A percentile compares a stretch with the other conserved stretches of the same genome.
phyloP scores from a whole-genome alignment of 2,797 vertebrate species.

The Apodemus agrarius region DNA sequence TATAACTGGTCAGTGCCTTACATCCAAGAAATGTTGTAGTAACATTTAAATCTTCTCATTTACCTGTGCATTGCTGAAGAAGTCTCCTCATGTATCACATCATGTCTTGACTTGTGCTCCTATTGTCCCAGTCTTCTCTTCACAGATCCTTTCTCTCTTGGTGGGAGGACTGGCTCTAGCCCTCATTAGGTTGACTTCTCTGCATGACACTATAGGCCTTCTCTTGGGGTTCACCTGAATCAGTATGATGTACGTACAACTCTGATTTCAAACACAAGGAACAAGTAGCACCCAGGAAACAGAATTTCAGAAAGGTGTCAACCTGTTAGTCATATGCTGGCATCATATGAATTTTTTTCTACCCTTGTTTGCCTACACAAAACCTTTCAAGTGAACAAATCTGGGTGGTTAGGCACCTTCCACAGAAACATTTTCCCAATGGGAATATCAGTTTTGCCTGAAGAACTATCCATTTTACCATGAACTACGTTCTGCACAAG shows the following conservation, averaged over 20 bases:
- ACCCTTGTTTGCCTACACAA: background rate
- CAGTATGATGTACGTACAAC: background rate
- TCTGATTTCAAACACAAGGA: background rate
- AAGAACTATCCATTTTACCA: constrained; percentile 14
- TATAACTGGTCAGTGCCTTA: background rate
- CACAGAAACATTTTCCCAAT: background rate
- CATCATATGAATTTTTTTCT: background rate
- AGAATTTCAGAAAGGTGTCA: background rate
- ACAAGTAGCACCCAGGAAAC: background rate
- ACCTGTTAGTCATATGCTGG: background rate
- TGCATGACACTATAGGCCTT: background rate
- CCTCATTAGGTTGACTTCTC: background rate
- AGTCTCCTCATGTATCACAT: background rate
- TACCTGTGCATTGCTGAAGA: background rate
- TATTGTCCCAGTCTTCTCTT: background rate
- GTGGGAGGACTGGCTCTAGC: background rate
- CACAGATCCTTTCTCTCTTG: background rate
- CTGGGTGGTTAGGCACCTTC: background rate
- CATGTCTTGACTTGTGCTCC: background rate
- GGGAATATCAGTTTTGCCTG: background rate
- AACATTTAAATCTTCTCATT: background rate
- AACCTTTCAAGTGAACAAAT: background rate
- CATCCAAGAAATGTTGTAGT: background rate
- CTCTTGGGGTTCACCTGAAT: background rate
- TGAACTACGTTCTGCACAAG: constrained; percentile 21